These are phyloP conservation scores for Cosmopolites sordidus DNA, from an alignment of 2,888 invertebrate species.

Conservation along the genomic window DNA sequence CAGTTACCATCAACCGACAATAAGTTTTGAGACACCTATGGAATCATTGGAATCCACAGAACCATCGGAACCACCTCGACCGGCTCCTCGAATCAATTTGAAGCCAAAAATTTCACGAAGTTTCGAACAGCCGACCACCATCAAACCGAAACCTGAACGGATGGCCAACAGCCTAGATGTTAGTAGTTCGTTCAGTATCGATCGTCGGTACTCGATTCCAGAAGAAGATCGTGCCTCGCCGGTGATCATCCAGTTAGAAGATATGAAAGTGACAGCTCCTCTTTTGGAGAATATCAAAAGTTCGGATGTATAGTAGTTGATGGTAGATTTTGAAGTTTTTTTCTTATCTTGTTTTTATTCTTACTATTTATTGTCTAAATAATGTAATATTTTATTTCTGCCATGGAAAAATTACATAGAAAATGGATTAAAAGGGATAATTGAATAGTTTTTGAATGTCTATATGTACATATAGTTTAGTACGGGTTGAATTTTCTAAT, in stretches of 20 bases:
- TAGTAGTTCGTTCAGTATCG: slow-evolving; percentile 36
- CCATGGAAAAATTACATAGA: too few species aligned
- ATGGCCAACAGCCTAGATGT: slow-evolving; percentile 44
- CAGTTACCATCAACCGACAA: slow-evolving; percentile 37
- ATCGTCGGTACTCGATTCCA: slow-evolving; percentile 35
- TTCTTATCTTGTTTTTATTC: too few species aligned
- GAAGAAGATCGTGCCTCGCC: slow-evolving; percentile 34
- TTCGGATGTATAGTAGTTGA: slow-evolving; percentile 41
- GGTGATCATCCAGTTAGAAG: slow-evolving; percentile 42
- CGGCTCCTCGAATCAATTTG: slow-evolving; percentile 3
- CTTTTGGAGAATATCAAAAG: slow-evolving; percentile 44
- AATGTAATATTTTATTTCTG: too few species aligned
- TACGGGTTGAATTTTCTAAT: too few species aligned
- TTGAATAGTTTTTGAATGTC: too few species aligned
- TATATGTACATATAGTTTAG: too few species aligned
- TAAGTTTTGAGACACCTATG: slow-evolving; percentile 39
- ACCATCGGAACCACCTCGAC: slow-evolving; percentile 2
- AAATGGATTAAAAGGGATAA: too few species aligned
- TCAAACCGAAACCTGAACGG: slow-evolving; percentile 38
- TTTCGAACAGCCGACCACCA: slow-evolving; percentile 43
- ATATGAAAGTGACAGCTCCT: slow-evolving; percentile 43
- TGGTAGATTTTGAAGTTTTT: too few species aligned
- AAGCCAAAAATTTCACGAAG: slow-evolving; percentile 42
- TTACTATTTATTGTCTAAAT: too few species aligned
- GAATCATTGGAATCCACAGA: slow-evolving; percentile 22